Evolutionary conservation across 1,140 invertebrate species (phyloP), one percentile per base, ranked within the genome.

Genomic region (Pseudachorutes palmiensis): DNA sequence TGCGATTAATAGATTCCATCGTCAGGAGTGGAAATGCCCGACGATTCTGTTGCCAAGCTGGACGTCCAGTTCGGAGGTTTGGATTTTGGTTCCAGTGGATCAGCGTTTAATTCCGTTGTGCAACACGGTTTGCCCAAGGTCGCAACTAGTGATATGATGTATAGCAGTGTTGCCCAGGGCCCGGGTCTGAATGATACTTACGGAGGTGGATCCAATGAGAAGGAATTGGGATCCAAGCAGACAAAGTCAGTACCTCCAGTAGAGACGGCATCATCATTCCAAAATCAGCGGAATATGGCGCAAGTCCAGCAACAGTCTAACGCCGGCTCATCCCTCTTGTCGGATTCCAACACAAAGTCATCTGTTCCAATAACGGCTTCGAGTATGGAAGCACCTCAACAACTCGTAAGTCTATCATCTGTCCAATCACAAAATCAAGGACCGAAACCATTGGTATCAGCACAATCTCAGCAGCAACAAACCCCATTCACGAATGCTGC

Each of bases 21-120:
- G 22, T 90, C 86, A 67, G 94, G 93, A 57, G 94, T 97, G 31
- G 93, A 97, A 79, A 97, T 97, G 94, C 94, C 85, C 51, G 91
- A 90, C 61, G 92, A 94, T 78, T 85, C 83, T 71, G 88, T 91
- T 69, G 84, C 85, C 69, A 88, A 88, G 73, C 82, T 97, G 59
- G 92, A 95, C 81, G 91, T 96, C 59, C 92, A 96, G 79, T 96
- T 97, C 80, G 93, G 93, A 64, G 91, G 86, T 22, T 80, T 96
- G 70, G 92, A 96, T 75, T 91, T 94, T 64, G 70, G 67, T 26
- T 29, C 58, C 31, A 62, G 55, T 66, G 65, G 67, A n/a, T 69
- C 72, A 31, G 58, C 62, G 32, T 73, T 73, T 60, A 71, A 70
- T 55, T 64, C 72, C 31, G 72, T 71, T 62, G 57, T 71, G 51